These are phyloP conservation scores for Glaucidium brasilianum DNA, from an alignment of 2,113 vertebrate species.

Conservation along the genomic window DNA sequence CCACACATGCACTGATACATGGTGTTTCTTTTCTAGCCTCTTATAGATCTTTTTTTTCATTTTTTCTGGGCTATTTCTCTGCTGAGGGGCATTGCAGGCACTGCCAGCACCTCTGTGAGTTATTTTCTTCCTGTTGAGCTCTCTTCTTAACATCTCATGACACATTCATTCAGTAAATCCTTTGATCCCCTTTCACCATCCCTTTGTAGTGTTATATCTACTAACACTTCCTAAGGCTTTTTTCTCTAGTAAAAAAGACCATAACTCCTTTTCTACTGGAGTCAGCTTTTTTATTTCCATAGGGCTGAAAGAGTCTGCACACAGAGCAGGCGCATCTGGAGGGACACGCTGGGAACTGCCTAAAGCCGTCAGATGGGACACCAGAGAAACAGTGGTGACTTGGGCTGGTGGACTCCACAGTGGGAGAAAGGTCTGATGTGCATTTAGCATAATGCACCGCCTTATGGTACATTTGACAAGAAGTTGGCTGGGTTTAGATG, in stretches of 20 bases:
- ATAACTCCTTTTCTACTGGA: background rate
- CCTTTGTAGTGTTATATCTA: background rate
- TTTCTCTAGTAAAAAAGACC: background rate
- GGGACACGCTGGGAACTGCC: rapidly evolving
- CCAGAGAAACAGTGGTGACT: background rate
- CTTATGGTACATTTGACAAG: background rate
- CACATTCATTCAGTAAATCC: background rate
- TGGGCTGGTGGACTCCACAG: background rate
- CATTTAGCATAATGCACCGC: rapidly evolving
- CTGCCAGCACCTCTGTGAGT: background rate
- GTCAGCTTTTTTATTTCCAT: background rate
- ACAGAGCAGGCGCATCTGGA: background rate
- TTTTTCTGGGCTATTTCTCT: background rate
- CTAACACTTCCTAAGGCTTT: background rate
- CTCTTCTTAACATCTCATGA: background rate
- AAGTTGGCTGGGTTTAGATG: background rate
- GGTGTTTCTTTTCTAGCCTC: background rate
- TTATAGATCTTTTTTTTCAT: background rate
- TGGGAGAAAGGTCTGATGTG: background rate
- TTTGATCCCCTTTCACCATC: background rate
- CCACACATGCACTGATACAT: background rate
- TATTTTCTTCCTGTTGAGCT: background rate
- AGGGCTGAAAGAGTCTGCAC: background rate
- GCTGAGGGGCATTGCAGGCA: background rate
- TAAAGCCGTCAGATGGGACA: background rate